phyloP scores from a whole-genome alignment of 2,888 invertebrate species.

The Gasteruption jaculator region DNA sequence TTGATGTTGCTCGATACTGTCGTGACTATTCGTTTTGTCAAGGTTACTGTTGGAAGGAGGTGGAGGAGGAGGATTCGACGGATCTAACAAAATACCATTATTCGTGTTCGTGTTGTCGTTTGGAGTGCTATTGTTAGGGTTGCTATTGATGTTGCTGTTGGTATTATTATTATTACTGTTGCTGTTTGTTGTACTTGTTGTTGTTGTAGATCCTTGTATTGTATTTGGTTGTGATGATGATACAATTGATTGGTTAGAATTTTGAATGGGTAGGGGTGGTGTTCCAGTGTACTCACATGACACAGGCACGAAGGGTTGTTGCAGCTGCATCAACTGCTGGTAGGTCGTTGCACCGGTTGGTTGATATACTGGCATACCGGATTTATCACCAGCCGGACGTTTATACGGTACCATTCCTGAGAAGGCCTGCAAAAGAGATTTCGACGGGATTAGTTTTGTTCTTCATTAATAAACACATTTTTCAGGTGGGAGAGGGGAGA shows the following conservation, averaged over 20 bases:
- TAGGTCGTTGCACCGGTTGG: slow-evolving; percentile 81
- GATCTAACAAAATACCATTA: slow-evolving; percentile 48
- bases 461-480: too few relatives aligned
- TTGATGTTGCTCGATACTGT: slow-evolving; percentile 26
- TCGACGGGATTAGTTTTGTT: too few relatives aligned
- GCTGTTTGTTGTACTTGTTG: slow-evolving; percentile 15
- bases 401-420: slow-evolving; percentile 95
- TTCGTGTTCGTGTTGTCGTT: slow-evolving; percentile 30
- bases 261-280: slow-evolving; percentile 57
- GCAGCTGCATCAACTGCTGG: slow-evolving; percentile 92
- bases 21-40: slow-evolving; percentile 24
- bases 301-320: slow-evolving; percentile 96
- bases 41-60: slow-evolving; percentile 36
- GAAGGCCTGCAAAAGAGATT: slow-evolving; percentile 68
- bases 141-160: too few relatives aligned
- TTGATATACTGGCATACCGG: slow-evolving; percentile 94
- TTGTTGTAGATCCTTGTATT: slow-evolving; percentile 31
- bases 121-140: too few relatives aligned
- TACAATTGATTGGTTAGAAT: slow-evolving; percentile 51
- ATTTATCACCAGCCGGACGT: slow-evolving; percentile 94
- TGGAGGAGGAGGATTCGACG: slow-evolving; percentile 47
- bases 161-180: too few relatives aligned
- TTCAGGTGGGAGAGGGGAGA: too few relatives aligned
- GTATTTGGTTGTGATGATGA: slow-evolving; percentile 37
- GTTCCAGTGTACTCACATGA: slow-evolving; percentile 95